Evolutionary conservation across 2,888 invertebrate species (phyloP).

Genomic region (Aspidiotus rigidus): DNA sequence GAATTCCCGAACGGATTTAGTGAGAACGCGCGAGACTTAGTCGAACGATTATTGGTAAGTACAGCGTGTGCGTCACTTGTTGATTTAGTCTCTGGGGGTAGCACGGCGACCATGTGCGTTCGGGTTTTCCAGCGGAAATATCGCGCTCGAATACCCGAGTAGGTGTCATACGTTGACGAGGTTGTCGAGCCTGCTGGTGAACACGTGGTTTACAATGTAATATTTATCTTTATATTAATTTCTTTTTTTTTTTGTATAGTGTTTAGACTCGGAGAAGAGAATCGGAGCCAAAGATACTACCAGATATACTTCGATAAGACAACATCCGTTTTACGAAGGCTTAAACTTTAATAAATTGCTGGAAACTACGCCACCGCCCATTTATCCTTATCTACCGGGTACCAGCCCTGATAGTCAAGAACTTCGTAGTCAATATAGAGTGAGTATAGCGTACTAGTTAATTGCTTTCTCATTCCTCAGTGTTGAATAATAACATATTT

Average conservation of each 20-base stretch:
- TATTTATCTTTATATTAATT: background rate
- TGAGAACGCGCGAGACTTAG: slow-evolving; percentile 73
- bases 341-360: slow-evolving; percentile 74
- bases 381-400: slow-evolving; percentile 72
- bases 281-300: slow-evolving; percentile 69
- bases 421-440: slow-evolving; percentile 55
- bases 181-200: background rate
- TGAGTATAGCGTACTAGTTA: slow-evolving; percentile 29
- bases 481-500: slow-evolving; percentile 9
- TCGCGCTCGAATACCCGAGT: too few species aligned
- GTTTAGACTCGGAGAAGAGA: slow-evolving; percentile 67
- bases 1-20: slow-evolving; percentile 88
- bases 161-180: background rate
- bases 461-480: background rate
- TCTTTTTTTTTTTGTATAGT: slow-evolving; percentile 39
- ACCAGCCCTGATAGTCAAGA: slow-evolving; percentile 55
- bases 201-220: too few species aligned
- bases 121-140: too few species aligned
- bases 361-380: slow-evolving; percentile 68
- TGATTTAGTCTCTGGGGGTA: too few species aligned
- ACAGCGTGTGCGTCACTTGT: background rate
- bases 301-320: slow-evolving; percentile 70
- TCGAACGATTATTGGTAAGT: slow-evolving; percentile 66
- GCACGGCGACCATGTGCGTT: too few species aligned
- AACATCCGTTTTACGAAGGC: slow-evolving; percentile 76